Conservation (phyloP, 2,888 invertebrate species). For the Dolichopus griseipennis region DNA sequence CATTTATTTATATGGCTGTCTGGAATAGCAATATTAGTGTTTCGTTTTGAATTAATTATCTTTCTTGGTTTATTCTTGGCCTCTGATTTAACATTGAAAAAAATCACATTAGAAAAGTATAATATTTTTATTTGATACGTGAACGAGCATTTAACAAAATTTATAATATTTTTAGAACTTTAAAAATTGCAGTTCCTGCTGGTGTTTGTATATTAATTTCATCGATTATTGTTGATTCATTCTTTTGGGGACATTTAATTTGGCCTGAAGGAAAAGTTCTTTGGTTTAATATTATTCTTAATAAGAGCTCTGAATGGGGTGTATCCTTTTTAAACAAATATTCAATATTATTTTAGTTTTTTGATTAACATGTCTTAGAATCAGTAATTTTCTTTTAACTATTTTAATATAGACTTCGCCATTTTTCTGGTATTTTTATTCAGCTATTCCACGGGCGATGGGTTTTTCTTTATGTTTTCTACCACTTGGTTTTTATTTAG, state of each 20-base stretch:
- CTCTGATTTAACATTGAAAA: conserved; percentile 64
- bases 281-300: conserved; percentile 89
- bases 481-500: conserved; percentile 66
- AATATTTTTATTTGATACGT: conserved; percentile 20
- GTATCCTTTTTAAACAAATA: conserved; percentile 63
- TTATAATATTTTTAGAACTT: conserved; percentile 46
- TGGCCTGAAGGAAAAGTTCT: conserved; percentile 99
- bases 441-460: conserved; percentile 87
- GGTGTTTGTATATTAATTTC: conserved; percentile 58
- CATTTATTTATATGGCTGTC: conserved; percentile 70
- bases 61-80: conserved; percentile 78
- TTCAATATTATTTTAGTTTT: not conserved
- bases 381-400: not conserved
- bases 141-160: not conserved
- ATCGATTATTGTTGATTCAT: conserved; percentile 77
- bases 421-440: conserved; percentile 97
- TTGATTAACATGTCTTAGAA: not conserved
- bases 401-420: conserved; percentile 70
- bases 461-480: conserved; percentile 70
- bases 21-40: conserved; percentile 82
- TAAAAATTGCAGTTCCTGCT: conserved; percentile 63
- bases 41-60: conserved; percentile 80
- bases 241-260: conserved; percentile 80
- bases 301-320: conserved; percentile 94
- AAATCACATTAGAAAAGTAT: conserved; percentile 60